phyloP scores from a whole-genome alignment of 2,888 invertebrate species.

The Tanytarsus gracilentus region DNA sequence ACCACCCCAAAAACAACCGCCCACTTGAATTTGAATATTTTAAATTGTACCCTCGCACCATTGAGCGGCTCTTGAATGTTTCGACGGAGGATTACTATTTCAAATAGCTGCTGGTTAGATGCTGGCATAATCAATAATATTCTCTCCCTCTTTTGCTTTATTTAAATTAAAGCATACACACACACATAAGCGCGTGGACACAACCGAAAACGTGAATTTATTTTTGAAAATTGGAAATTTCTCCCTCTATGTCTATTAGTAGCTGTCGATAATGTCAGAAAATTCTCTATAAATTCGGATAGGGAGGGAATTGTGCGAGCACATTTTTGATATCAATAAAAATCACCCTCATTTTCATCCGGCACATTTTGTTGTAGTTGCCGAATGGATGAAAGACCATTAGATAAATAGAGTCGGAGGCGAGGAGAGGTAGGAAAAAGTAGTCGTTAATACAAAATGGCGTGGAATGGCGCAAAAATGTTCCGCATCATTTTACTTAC shows the following conservation, averaged over 20 bases:
- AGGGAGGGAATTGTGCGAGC: neutral
- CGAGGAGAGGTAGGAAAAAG: neutral
- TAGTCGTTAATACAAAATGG: neutral
- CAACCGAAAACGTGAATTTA: slow-evolving; percentile 9
- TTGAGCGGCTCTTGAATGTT: neutral
- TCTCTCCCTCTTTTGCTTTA: neutral
- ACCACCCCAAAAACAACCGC: neutral
- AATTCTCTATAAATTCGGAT: too few species aligned
- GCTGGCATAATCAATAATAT: slow-evolving; percentile 21
- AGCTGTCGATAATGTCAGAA: too few species aligned
- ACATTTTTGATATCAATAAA: slow-evolving; percentile 25
- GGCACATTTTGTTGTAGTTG: neutral
- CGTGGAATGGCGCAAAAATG: neutral
- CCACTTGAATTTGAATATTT: slow-evolving; percentile 22
- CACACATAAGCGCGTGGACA: too few species aligned
- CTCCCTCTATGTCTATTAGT: neutral
- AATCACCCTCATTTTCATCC: slow-evolving; percentile 20
- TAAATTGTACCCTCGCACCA: slow-evolving; percentile 12
- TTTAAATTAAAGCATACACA: neutral
- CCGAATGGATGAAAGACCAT: slow-evolving; percentile 11
- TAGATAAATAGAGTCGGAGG: neutral
- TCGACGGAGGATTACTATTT: slow-evolving; percentile 14
- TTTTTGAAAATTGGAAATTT: too few species aligned
- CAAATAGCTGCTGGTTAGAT: slow-evolving; percentile 28
- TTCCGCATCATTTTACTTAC: slow-evolving; percentile 3